Evolutionary conservation across 1,140 invertebrate genomes (phyloP).

Genomic region (Helicoverpa zea): DNA sequence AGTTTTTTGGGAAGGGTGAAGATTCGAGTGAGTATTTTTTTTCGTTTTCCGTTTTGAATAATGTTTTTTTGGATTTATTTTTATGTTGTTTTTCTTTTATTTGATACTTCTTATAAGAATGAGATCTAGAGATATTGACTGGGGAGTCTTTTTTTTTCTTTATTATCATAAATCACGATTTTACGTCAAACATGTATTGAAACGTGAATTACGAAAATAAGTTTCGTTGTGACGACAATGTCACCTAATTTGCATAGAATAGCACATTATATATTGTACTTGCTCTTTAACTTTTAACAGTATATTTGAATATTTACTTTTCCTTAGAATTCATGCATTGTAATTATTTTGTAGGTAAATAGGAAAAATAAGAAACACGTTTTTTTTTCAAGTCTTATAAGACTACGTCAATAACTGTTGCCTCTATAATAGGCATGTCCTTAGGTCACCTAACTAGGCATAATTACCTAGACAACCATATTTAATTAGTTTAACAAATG

Average conservation of each 20-base stretch:
- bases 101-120: background rate
- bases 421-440: no score
- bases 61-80: background rate
- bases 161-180: background rate
- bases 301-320: conserved; percentile 9
- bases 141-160: background rate
- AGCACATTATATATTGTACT: conserved; percentile 4
- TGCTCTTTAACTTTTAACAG: conserved; percentile 30
- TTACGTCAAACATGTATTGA: background rate
- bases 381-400: background rate
- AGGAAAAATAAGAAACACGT: background rate
- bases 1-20: background rate
- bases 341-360: conserved; percentile 3
- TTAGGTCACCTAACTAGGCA: no score
- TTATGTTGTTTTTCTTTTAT: background rate
- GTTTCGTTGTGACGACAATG: background rate
- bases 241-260: conserved; percentile 32
- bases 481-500: no score
- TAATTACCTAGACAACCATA: no score
- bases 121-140: background rate
- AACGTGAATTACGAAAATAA: background rate
- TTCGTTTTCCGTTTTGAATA: background rate
- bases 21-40: conserved; percentile 5
- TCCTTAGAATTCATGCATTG: conserved; percentile 1
- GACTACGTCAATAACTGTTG: no score